Conservation (phyloP, 2,797 vertebrate genomes). For the Onychomys arenicola region DNA sequence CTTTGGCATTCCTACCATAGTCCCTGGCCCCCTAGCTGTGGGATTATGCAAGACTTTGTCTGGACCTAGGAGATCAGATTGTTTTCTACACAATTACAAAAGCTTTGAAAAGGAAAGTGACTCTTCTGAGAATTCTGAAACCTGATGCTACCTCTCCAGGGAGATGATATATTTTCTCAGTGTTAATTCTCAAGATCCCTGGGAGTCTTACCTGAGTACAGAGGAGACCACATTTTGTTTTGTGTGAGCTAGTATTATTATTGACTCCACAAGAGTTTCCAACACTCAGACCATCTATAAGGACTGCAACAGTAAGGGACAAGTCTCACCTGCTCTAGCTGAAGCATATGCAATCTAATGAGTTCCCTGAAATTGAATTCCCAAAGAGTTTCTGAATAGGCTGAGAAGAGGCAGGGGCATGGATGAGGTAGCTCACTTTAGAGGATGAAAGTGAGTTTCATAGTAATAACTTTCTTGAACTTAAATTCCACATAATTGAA, state of each 20-base stretch:
- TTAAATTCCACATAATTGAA: background rate
- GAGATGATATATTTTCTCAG: background rate
- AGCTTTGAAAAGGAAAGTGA: background rate
- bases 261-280: background rate
- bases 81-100: rapidly evolving
- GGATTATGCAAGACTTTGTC: background rate
- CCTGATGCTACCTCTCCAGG: too few relatives aligned
- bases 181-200: background rate
- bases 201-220: background rate
- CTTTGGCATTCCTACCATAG: background rate
- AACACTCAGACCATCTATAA: too few relatives aligned
- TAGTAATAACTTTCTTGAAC: too few relatives aligned
- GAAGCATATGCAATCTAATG: background rate
- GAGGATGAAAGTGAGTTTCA: background rate
- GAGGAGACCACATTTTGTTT: background rate
- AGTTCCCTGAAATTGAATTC: background rate
- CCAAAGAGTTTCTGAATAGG: background rate
- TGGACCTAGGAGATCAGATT: background rate
- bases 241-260: background rate
- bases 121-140: background rate
- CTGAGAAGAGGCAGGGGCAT: background rate
- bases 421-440: background rate
- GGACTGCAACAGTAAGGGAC: background rate
- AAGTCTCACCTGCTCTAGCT: background rate
- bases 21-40: background rate